A percentile compares a stretch with the other conserved stretches of the same genome.
Conservation (phyloP, 1,140 invertebrate species). For the Nixonia krombeini region DNA sequence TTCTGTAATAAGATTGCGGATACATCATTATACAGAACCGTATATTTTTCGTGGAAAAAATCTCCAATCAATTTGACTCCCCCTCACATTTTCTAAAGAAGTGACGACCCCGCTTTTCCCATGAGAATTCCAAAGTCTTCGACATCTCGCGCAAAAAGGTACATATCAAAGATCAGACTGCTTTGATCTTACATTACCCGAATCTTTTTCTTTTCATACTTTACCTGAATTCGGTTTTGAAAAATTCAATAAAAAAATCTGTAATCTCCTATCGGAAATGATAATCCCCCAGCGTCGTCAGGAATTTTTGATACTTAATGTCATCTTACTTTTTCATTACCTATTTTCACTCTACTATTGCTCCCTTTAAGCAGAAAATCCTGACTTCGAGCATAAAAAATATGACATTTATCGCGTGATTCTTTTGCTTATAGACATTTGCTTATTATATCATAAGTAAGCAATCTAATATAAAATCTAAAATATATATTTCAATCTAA, state of each 20-base stretch:
- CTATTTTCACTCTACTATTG: neutral
- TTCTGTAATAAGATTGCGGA: too few relatives aligned
- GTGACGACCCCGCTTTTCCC: constrained; percentile 17
- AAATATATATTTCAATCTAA: too few relatives aligned
- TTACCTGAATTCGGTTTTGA: constrained; percentile 20
- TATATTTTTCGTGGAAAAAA: constrained; percentile 2
- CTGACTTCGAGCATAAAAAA: constrained; percentile 28
- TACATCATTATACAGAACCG: too few relatives aligned
- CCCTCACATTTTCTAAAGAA: neutral
- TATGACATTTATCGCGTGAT: constrained; percentile 4
- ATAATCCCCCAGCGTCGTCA: constrained; percentile 6
- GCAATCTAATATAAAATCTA: too few relatives aligned
- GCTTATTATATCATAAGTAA: constrained; percentile 22
- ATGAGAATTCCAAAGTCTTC: constrained; percentile 10
- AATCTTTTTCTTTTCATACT: constrained; percentile 28
- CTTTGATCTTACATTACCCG: constrained; percentile 31
- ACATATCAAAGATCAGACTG: constrained; percentile 10
- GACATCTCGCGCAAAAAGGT: constrained; percentile 15
- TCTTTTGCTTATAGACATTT: neutral
- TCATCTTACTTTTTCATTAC: constrained; percentile 22
- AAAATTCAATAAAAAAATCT: constrained; percentile 27
- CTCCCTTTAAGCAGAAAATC: constrained; percentile 33
- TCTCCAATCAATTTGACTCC: constrained; percentile 33
- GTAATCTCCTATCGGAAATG: constrained; percentile 10
- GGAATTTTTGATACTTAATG: constrained; percentile 12